phyloP scores from a whole-genome alignment of 2,797 vertebrate species.

The Parauchenoglanis ngamensis region DNA sequence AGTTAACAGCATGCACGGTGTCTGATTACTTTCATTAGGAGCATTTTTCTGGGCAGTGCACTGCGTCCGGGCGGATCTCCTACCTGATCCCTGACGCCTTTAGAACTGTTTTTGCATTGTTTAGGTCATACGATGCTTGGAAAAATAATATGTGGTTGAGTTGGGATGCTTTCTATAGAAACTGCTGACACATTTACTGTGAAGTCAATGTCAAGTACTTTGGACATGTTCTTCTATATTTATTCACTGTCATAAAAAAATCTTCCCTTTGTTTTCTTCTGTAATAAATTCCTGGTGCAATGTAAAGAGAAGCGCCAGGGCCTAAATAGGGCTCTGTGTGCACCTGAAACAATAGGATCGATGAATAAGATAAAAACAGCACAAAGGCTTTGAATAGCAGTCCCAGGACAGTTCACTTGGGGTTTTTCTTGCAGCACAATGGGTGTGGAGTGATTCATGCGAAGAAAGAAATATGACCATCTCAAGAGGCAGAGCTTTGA shows the following conservation, averaged over 20 bases:
- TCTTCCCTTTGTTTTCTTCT: slow-evolving; percentile 5
- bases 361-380: slow-evolving; percentile 42
- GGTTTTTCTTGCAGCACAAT: background rate
- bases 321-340: slow-evolving; percentile 32
- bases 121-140: slow-evolving; percentile 2
- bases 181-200: background rate
- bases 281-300: slow-evolving; percentile 30
- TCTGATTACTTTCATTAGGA: slow-evolving; percentile 22
- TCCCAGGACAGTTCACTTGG: slow-evolving; percentile 25
- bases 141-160: background rate
- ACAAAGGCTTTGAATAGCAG: slow-evolving; percentile 35
- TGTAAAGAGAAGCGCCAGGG: background rate
- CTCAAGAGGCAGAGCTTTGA: background rate
- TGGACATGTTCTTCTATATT: slow-evolving; percentile 9
- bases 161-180: background rate
- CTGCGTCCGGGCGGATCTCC: background rate
- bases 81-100: slow-evolving; percentile 4
- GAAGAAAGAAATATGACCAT: slow-evolving; percentile 16
- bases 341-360: slow-evolving; percentile 27
- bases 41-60: slow-evolving; percentile 17
- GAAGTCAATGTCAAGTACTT: slow-evolving; percentile 1
- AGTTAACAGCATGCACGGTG: background rate
- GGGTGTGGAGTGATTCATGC: slow-evolving; percentile 4
- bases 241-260: slow-evolving; percentile 8
- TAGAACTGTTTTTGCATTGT: background rate